Evolutionary conservation across 2,113 vertebrate species (phyloP), one percentile per base, ranked within the genome.

Genomic region (Callionymus lyra): DNA sequence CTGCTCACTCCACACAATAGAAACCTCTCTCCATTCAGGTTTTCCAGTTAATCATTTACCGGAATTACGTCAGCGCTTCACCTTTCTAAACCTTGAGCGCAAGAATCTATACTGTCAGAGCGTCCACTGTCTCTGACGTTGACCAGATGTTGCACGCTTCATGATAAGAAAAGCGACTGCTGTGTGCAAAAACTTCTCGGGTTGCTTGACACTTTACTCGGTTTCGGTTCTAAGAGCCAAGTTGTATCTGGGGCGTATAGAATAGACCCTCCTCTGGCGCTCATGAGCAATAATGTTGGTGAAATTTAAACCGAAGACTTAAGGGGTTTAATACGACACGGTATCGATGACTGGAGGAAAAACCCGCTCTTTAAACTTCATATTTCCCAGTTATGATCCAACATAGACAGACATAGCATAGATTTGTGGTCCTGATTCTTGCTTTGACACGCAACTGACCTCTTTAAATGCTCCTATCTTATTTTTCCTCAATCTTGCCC

Each of bases 41-140:
- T 11, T n/a, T 51, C 13, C 11, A 4, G 63, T 78, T 77, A 74
- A 80, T 77, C 21, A 62, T 52, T 71, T 12, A 59, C 53, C 52
- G 12, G n/a, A 41, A 31, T 67, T 58, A 49, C 59, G 55, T 59
- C 56, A 56, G 37, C 47, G 34, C 44, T 14, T 51, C 14, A 31
- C 41, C 32, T 39, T 19, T 18, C 2, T 11, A 8, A 44, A 2
- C 6, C 14, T 45, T n/a, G n/a, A n/a, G n/a, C n/a, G n/a, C n/a
- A n/a, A n/a, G n/a, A n/a, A n/a, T n/a, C n/a, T n/a, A n/a, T n/a
- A n/a, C n/a, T n/a, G n/a, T 38, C 47, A 41, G 34, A 38, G 46
- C 41, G 36, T 27, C 2, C 19, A 8, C 9, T 50, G 38, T 34
- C 56, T 32, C 35, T n/a, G 41, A 42, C 31, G 47, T 34, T 36